phyloP scores from a whole-genome alignment of 1,140 invertebrate genomes.

The Drosophila seguyi region DNA sequence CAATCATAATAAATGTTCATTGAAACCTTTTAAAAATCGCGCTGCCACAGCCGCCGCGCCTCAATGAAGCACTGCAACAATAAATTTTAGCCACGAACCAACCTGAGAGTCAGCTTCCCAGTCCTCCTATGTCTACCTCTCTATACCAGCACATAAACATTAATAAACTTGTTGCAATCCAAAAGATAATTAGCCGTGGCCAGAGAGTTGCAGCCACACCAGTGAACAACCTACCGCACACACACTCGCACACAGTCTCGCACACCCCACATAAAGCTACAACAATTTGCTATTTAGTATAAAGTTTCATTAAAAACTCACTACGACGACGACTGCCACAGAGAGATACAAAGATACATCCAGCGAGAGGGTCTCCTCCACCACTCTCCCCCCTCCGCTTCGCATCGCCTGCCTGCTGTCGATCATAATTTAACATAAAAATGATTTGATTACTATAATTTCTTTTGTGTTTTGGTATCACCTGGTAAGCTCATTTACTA shows the following conservation, averaged over 20 bases:
- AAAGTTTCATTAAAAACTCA: slow-evolving; percentile 82
- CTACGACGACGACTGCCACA: slow-evolving; percentile 55
- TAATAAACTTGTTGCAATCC: slow-evolving; percentile 84
- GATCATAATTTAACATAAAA: slow-evolving; percentile 84
- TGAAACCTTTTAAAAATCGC: slow-evolving; percentile 84
- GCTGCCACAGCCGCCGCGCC: slow-evolving; percentile 59
- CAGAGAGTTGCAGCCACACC: slow-evolving; percentile 59
- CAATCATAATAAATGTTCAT: slow-evolving; percentile 84
- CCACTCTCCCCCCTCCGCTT: background rate
- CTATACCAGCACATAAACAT: slow-evolving; percentile 70
- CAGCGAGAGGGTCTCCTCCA: slow-evolving; percentile 1
- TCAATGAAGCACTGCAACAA: slow-evolving; percentile 78
- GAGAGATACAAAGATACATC: slow-evolving; percentile 12
- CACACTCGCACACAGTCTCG: slow-evolving; percentile 27
- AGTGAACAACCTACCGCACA: slow-evolving; percentile 24
- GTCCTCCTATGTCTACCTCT: slow-evolving; percentile 1
- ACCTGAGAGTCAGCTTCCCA: slow-evolving; percentile 4
- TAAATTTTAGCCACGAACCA: slow-evolving; percentile 74
- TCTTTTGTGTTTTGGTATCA: slow-evolving; percentile 84
- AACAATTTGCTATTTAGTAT: slow-evolving; percentile 84
- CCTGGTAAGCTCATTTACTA: slow-evolving; percentile 84
- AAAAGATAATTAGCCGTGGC: slow-evolving; percentile 81
- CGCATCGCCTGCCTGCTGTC: slow-evolving; percentile 75
- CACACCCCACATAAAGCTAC: slow-evolving; percentile 32
- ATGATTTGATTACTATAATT: slow-evolving; percentile 84